Base-by-base conservation (phyloP, 2,888 invertebrate species). In the Stenodema calcarata region DNA sequence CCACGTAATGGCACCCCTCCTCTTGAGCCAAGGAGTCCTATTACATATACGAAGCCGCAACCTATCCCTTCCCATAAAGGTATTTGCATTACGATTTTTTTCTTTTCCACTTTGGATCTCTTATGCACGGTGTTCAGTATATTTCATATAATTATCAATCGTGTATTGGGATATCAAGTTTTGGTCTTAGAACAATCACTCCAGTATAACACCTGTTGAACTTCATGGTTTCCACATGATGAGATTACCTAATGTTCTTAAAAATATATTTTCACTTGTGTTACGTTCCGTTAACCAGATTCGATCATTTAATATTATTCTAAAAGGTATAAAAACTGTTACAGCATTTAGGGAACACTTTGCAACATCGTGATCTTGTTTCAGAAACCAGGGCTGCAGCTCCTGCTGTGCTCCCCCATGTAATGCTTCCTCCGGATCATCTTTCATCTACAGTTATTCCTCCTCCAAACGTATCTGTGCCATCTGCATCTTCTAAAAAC, bases 381-480 rank as follows among this genome's bases (percentile, higher is more conserved):
- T 9, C 69, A 84, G 84, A 84, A 28, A 16, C 84, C 12, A 69
- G 83, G 16, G 18, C 6, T n/a, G n/a, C 54, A 23, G 41, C 78
- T 18, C 78, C 78, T 23, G 12, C 41, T 41, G 78, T 78, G 14
- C 11, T 30, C 0, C 82, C 82, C 0, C 42, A 62, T 35, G 42
- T n/a, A 16, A n/a, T 41, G 16, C 69, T 69, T 69, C 69, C 82
- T 23, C 0, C 78, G 6, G 78, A 73, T 16, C 79, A 79, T 86
- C 87, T 76, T 16, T 84, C 88, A 35, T 69, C 86, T 14, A 62
- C 88, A 12, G 89, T 91, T 62, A 90, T 92, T n/a, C 89, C 92
- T 35, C 91, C 92, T n/a, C 91, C 92, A 28, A 91, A 91, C 88
- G 90, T 91, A 12, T 90, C 91, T 27, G 90, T 91, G 23, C 90